Percentiles rank a stretch among this genome's conserved stretches.
Evolutionary conservation across 2,113 vertebrate species (phyloP).

Genomic region (Callionymus lyra): DNA sequence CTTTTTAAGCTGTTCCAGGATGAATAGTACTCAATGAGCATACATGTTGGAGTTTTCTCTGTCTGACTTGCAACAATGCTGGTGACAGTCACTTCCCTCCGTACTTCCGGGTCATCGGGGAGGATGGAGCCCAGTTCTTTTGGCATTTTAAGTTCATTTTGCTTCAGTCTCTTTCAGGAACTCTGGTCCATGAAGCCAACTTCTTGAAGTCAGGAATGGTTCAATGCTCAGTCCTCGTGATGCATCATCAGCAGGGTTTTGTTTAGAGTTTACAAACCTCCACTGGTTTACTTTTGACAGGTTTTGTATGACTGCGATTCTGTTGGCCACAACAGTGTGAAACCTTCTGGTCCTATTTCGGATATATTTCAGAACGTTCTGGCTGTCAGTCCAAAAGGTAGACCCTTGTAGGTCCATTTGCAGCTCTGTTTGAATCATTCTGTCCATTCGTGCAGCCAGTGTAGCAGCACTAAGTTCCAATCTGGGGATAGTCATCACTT

Average conservation of each 20-base stretch:
- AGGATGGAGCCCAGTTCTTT: background rate
- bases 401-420: background rate
- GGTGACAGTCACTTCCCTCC: background rate
- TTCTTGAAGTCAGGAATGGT: background rate
- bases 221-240: background rate
- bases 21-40: background rate
- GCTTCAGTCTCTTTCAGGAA: background rate
- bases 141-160: background rate
- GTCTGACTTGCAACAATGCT: background rate
- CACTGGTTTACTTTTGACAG: background rate
- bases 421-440: background rate
- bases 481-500: background rate
- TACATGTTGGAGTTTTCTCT: background rate
- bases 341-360: background rate
- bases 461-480: background rate
- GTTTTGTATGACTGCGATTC: background rate
- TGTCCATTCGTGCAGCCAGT: background rate
- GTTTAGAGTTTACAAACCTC: background rate
- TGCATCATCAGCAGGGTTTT: slow-evolving; percentile 1
- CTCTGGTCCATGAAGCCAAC: background rate
- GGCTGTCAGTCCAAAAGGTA: background rate
- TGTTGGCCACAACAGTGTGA: background rate
- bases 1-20: background rate
- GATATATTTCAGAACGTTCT: background rate
- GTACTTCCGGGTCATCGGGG: background rate